Base-by-base conservation (phyloP, 2,113 vertebrate species). In the Lepisosteus oculatus region DNA sequence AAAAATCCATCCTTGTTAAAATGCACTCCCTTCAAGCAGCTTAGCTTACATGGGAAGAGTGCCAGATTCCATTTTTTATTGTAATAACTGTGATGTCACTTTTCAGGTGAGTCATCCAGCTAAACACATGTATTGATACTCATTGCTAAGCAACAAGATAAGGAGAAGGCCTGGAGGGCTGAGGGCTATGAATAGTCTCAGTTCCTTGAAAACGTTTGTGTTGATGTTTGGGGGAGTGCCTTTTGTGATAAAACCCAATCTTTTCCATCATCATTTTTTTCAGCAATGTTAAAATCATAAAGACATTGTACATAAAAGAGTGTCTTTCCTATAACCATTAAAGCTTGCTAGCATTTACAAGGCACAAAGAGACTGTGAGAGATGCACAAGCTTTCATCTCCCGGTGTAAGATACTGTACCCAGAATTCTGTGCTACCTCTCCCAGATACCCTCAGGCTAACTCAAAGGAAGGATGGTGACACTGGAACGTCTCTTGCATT, bases 101-200 rank as follows among this genome's bases (percentile, higher is more conserved):
- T 80, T 86, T 77, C 89, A 91, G 88, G 88, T 94, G 93, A 95
- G 89, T 95, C 94, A 94, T 90, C 85, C 81, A 64, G 76, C 79
- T 76, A 73, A 84, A 90, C 88, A 92, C 80, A 84, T 87, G 86
- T 65, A 77, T 76, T 79, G 15, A 77, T 80, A 76, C 78, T 83
- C 83, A 88, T 94, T 90, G 89, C 88, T 79, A 90, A 84, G 89
- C 85, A 94, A 91, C 88, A 87, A 61, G 87, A 80, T 72, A 29
- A 81, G 80, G 85, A 83, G 56, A 85, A 90, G 89, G 90, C 87
- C 86, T 76, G 81, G 29, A 84, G 83, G 87, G 80, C 71, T 74
- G 62, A 68, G 72, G 76, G 70, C 82, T 78, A 84, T 81, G 87
- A 86, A 79, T 81, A 86, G 80, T 77, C 74, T 62, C 73, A 42